These are phyloP conservation scores for Thripadectes ignobilis DNA, from an alignment of 2,797 vertebrate species.

Conservation along the genomic window DNA sequence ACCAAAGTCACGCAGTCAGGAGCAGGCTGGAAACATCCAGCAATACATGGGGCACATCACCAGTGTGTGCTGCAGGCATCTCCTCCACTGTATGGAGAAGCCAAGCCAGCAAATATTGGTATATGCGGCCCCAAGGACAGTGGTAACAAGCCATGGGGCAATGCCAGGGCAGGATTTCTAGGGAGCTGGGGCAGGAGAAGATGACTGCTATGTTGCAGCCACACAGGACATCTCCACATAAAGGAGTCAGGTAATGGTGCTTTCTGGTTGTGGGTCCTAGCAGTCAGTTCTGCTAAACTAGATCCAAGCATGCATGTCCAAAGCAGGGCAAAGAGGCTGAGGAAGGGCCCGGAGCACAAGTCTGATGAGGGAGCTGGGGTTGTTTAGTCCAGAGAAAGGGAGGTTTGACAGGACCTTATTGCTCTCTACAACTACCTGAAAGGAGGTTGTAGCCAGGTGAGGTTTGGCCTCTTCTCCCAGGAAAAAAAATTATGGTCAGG, in stretches of 20 bases:
- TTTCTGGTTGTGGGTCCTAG: background rate
- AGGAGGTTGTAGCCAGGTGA: background rate
- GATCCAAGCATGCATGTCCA: background rate
- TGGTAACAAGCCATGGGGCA: background rate
- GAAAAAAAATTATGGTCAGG: background rate
- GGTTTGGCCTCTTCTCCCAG: background rate
- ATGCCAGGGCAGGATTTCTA: background rate
- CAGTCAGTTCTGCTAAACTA: background rate
- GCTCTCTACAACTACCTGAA: background rate
- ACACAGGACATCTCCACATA: background rate
- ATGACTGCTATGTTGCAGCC: background rate
- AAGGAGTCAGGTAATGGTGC: background rate
- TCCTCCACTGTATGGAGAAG: background rate
- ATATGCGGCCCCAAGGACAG: background rate
- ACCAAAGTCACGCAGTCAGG: background rate
- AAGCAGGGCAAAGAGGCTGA: background rate
- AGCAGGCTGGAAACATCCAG: background rate
- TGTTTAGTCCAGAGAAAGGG: background rate
- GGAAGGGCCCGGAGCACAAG: background rate
- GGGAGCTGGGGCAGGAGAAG: background rate
- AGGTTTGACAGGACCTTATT: background rate
- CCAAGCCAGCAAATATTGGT: background rate
- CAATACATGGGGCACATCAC: background rate
- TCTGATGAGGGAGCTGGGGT: background rate
- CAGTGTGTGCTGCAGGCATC: background rate